Base-by-base conservation (phyloP, 2,888 invertebrate genomes). In the Ochropleura leucogaster region DNA sequence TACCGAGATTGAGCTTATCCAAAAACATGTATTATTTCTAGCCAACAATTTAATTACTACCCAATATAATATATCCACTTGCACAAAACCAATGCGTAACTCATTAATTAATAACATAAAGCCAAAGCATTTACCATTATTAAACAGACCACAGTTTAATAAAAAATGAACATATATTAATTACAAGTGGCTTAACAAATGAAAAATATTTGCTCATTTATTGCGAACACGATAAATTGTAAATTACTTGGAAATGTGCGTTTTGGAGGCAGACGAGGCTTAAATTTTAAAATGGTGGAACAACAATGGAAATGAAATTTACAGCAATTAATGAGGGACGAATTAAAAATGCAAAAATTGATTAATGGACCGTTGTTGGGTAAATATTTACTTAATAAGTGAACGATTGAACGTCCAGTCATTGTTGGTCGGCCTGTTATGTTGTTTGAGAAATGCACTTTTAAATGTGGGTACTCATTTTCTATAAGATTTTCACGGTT, bases 261-360 rank as follows among this genome's bases (percentile, higher is more conserved):
- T 93, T 94, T 94, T 93, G 93, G 88, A 90, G 89, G 85, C 87
- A 88, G 89, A 92, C 66, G 20, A 46, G 68, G 87, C 91, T 94
- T 95, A 93, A 94, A 95, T 92, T 95, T 94, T 95, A 93, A 95
- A 95, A 94, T 92, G 92, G 91, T 91, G 89, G 88, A 92, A 91
- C 94, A 94, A 93, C 94, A 92, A 90, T 93, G 92, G 90, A 92
- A 94, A 93, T 93, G 93, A 93, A 95, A 94, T 95, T 94, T 93
- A 91, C 94, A 82, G 91, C 95, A 94, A 96, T 95, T 96, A 96
- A 96, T 96, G 95, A 96, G 95, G 90, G 93, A 89, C 86, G 92
- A 93, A 96, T 96, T 96, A 96, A 96, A 96, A 96, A 96, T 96
- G 95, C 96, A 96, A 94, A 96, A 96, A 95, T 95, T 96, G 95